phyloP scores from a whole-genome alignment of 1,140 invertebrate species.

The Stegodyphus mimosarum region DNA sequence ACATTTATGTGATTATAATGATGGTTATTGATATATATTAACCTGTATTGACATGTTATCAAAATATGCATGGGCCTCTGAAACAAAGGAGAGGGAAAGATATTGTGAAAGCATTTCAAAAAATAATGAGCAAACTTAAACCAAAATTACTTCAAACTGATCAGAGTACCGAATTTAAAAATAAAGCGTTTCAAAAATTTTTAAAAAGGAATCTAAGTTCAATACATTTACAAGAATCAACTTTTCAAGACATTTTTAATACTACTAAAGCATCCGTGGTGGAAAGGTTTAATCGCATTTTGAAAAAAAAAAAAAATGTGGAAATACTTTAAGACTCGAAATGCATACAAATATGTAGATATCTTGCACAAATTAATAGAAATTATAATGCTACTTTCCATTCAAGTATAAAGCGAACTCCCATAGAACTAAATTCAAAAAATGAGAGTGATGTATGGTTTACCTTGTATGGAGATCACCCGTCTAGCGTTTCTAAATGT shows the following conservation, averaged over 20 bases:
- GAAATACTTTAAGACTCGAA: constrained; percentile 67
- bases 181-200: constrained; percentile 63
- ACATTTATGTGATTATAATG: too few species aligned
- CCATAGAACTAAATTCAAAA: constrained; percentile 65
- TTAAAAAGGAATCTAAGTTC: constrained; percentile 66
- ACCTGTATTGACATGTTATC: too few species aligned
- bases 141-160: constrained; percentile 52
- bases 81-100: constrained; percentile 59
- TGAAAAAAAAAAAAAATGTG: constrained; percentile 70
- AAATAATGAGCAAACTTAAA: constrained; percentile 36
- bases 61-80: too few species aligned
- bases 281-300: constrained; percentile 70
- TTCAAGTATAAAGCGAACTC: constrained; percentile 68
- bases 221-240: too few species aligned
- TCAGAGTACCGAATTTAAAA: constrained; percentile 56
- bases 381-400: constrained; percentile 69
- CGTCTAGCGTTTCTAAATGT: constrained; percentile 52
- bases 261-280: constrained; percentile 69
- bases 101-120: constrained; percentile 29
- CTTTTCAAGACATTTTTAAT: constrained; percentile 69
- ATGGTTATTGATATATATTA: too few species aligned
- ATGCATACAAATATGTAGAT: constrained; percentile 67
- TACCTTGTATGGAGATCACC: constrained; percentile 55
- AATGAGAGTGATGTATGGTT: constrained; percentile 21
- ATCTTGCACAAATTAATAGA: constrained; percentile 66